phyloP scores from a whole-genome alignment of 2,113 vertebrate genomes.

The Caranx melampygus region DNA sequence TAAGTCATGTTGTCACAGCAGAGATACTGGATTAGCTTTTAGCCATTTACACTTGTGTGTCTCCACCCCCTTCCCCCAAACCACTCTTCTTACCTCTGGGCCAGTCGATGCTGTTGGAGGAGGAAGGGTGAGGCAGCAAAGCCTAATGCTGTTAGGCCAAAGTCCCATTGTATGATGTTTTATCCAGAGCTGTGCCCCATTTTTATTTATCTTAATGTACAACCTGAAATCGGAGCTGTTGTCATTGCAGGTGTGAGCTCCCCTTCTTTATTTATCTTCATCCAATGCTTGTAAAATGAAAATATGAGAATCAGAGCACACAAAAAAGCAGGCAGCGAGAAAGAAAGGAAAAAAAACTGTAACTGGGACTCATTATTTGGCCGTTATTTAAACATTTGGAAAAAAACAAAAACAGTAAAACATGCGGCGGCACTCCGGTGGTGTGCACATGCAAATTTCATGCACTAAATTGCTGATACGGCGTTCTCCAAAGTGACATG shows the following conservation, averaged over 20 bases:
- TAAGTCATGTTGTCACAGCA: conserved; percentile 45
- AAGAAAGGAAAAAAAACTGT: not conserved
- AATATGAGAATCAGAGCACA: not conserved
- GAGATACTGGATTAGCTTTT: conserved; percentile 68
- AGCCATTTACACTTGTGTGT: conserved; percentile 47
- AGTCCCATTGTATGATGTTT: not conserved
- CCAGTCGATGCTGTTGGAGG: conserved; percentile 22
- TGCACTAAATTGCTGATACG: not conserved
- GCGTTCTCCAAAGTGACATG: not conserved
- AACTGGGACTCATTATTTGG: not conserved
- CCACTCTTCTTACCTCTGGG: conserved; percentile 30
- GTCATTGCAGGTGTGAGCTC: not conserved
- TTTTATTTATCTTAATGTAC: not conserved
- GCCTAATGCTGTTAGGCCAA: conserved; percentile 3
- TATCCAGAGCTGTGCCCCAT: not conserved
- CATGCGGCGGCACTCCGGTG: not conserved
- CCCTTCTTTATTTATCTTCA: not conserved
- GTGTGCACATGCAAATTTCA: not conserved
- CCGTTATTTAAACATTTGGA: not conserved
- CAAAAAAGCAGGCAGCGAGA: not conserved
- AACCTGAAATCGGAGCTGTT: not conserved
- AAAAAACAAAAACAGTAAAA: not conserved
- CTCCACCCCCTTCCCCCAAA: conserved; percentile 1
- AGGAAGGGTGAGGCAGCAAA: conserved; percentile 2
- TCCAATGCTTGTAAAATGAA: not conserved